Evolutionary conservation across 2,797 vertebrate species (phyloP), one percentile per base, ranked within the genome.

Genomic region (Amblyraja radiata): DNA sequence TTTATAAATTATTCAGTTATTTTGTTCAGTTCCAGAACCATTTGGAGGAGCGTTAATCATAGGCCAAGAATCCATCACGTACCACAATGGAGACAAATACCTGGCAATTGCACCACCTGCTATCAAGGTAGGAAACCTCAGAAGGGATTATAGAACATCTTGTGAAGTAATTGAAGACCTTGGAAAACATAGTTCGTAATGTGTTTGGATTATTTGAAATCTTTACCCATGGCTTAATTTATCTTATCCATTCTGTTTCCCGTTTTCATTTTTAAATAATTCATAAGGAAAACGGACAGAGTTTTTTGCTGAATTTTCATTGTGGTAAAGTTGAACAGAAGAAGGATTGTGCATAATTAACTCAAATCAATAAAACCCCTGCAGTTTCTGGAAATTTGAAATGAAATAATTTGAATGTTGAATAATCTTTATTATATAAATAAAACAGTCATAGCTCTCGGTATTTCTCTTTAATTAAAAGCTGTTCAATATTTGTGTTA

Each of bases 21-120:
- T 28, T 61, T 65, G n/a, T 13, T 0, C 94, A 99, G 99, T 99
- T 78, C 99, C 99, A 0, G 98, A 99, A 95, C 99, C 99, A 93
- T 99, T 99, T 71, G 98, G 99, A 95, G 99, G 99, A 0, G 99
- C 99, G 32, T 99, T 99, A 95, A 99, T 99, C 95, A 99, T 99
- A 14, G 99, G 99, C 93, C 99, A 99, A 95, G 99, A 99, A 94
- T 99, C 99, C 0, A 99, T 99, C 95, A 99, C 99, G 21, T 99
- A 99, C 94, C 99, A 99, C 96, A 99, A 99, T 0, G 99, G 99
- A 65, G 99, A 99, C 95, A 99, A 99, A 94, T 99, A 99, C 93
- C 95, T 99, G 94, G 99, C 99, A 14, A 99, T 99, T 2, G 99
- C 99, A 63, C 99, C 99, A 32, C 99, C 99, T 0, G 99, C 98